Conservation (phyloP, 2,113 vertebrate species). For the Boulengeromyrus knoepffleri region DNA sequence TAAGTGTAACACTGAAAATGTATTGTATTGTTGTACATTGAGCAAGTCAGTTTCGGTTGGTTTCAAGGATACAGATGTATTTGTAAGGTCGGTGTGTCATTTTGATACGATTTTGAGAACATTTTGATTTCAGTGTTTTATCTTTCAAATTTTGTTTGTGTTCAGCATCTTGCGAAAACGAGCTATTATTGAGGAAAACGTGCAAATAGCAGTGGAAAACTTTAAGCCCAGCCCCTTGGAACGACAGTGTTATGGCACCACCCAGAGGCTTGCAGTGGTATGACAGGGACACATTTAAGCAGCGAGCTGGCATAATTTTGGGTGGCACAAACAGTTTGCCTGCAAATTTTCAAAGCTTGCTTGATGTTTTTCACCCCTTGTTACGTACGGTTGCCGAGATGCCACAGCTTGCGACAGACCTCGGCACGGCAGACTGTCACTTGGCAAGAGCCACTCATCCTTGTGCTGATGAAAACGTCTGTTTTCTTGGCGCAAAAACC, state of each 20-base stretch:
- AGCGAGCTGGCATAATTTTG: neutral
- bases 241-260: constrained; percentile 6
- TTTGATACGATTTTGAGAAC: neutral
- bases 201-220: neutral
- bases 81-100: neutral
- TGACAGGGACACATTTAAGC: neutral
- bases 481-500: neutral
- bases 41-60: neutral
- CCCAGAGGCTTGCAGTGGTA: neutral
- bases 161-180: neutral
- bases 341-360: neutral
- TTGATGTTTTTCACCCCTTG: neutral
- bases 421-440: neutral
- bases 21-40: neutral
- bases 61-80: neutral
- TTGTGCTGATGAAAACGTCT: neutral
- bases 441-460: neutral
- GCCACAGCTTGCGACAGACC: neutral
- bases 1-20: neutral
- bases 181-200: neutral
- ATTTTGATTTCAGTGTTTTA: neutral
- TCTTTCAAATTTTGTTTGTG: neutral
- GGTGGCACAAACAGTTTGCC: neutral
- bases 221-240: neutral
- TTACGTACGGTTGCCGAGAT: neutral